phyloP scores from a whole-genome alignment of 2,113 vertebrate species.

The Calypte anna region DNA sequence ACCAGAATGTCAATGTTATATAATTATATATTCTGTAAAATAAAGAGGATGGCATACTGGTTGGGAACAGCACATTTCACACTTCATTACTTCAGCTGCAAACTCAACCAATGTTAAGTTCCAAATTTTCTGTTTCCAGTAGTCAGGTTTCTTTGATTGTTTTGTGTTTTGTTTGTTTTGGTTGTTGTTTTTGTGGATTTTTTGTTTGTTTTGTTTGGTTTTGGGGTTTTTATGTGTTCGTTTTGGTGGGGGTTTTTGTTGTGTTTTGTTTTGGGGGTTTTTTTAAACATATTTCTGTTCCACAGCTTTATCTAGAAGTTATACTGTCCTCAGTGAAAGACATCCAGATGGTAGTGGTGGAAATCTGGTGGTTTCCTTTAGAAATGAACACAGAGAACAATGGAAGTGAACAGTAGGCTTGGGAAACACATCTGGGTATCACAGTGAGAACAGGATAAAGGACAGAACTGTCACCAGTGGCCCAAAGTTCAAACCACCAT shows the following conservation, averaged over 20 bases:
- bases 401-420: not conserved
- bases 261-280: no score
- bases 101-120: constrained; percentile 38
- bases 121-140: constrained; percentile 19
- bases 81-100: constrained; percentile 65
- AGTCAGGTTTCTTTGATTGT: not conserved
- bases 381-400: not conserved
- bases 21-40: constrained; percentile 71
- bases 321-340: not conserved
- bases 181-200: no score
- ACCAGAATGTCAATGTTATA: constrained; percentile 67
- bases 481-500: not conserved
- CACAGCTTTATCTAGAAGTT: not conserved
- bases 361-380: not conserved
- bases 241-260: no score
- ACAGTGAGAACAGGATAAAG: not conserved
- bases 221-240: no score
- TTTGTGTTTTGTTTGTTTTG: not conserved
- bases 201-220: no score
- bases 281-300: not conserved
- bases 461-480: not conserved
- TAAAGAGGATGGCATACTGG: constrained; percentile 60
- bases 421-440: not conserved
- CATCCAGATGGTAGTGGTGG: rapidly evolving
- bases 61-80: constrained; percentile 67